Conservation (phyloP, 2,888 invertebrate species). For the Orchesellides sinensis region DNA sequence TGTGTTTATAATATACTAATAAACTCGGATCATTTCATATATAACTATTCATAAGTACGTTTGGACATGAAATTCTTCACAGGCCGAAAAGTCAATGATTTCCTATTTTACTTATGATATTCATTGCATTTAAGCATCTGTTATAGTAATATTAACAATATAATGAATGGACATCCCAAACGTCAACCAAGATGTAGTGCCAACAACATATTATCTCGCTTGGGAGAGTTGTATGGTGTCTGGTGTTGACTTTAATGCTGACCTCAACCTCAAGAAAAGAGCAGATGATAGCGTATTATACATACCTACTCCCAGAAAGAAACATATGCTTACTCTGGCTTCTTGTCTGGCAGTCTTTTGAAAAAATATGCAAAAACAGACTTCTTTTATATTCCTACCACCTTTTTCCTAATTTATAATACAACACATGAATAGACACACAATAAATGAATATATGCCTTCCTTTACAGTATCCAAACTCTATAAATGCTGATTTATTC, state of each 20-base stretch:
- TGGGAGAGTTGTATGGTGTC: not conserved
- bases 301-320: not conserved
- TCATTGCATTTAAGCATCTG: not conserved
- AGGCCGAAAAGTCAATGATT: slow-evolving; percentile 25
- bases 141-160: not conserved
- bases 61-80: not conserved
- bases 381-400: not conserved
- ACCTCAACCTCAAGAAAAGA: not conserved
- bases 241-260: not conserved
- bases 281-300: not conserved
- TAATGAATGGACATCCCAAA: not conserved
- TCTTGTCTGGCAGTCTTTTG: not conserved
- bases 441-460: too few species aligned
- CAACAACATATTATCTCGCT: not conserved
- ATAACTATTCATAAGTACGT: not conserved
- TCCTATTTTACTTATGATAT: not conserved
- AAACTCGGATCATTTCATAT: not conserved
- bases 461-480: not conserved
- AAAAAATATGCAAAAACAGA: too few species aligned
- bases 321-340: not conserved
- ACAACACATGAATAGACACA: too few species aligned
- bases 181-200: not conserved
- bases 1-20: not conserved
- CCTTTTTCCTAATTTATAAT: not conserved
- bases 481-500: not conserved